Base-by-base conservation (phyloP, 1,140 invertebrate species). In the Brachionus plicatilis region DNA sequence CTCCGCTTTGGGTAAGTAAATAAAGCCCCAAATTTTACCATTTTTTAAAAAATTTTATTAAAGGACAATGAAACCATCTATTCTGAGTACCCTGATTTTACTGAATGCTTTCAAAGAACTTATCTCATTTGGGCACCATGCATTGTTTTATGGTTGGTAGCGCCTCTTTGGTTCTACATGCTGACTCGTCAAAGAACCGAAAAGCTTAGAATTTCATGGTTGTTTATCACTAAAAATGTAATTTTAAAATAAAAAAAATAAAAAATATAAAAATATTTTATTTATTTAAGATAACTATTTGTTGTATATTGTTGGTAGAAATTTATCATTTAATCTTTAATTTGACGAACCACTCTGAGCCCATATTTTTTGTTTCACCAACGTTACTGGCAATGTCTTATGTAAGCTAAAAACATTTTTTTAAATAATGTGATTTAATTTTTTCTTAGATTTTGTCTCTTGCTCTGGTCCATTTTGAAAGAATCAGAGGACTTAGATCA, bases 121-220 rank as follows among this genome's bases (percentile, higher is more conserved):
- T 53, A 45, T 29, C 11, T 83, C 14, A 24, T 68, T 17, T 83
- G 82, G 82, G 60, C 11, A 20, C 82, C 82, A 9, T 68, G 41
- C 33, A 8, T 68, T 47, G n/a, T 83, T 2, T 12, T 83, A 3
- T 83, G 82, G 82, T 9, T 83, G n/a, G 20, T 53, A n/a, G 60
- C 60, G 14, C 82, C 82, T n/a, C 47, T 83, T 47, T 83, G 82
- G 82, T 29, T 72, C 65, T 83, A 83, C 50, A 83, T 83, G 82
- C 24, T 83, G n/a, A 83, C 65, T 14, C 66, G 82, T 12, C 50
- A 41, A 14, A 82, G 24, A 11, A 11, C 53, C 8, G 33, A 43
- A 20, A 65, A 8, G n/a, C 33, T 82, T 4, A 66, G 43, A 82
- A 82, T 65, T 45, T 82, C 79, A 76, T 47, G 43, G 43, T 9